Evolutionary conservation across 1,140 invertebrate species (phyloP).

Genomic region (Olivierus martensii): DNA sequence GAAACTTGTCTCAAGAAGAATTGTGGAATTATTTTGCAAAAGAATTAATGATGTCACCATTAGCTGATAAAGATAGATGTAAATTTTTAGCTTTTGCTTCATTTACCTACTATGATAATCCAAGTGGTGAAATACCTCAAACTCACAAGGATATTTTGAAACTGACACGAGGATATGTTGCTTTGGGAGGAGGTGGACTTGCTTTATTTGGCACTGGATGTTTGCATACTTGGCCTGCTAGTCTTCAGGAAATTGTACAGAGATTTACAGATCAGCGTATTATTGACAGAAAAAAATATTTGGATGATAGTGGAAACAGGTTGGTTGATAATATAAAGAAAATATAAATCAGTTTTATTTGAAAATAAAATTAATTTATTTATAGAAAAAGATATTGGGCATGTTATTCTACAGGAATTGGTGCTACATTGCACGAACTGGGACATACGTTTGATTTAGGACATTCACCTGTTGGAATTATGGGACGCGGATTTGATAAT

Average conservation of each 20-base stretch:
- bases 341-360: neutral
- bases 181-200: conserved; percentile 74
- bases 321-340: conserved; percentile 20
- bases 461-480: conserved; percentile 77
- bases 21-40: conserved; percentile 72
- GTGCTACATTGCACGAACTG: conserved; percentile 85
- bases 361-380: conserved; percentile 6
- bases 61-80: conserved; percentile 42
- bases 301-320: conserved; percentile 79
- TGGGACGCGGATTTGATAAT: conserved; percentile 88
- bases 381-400: conserved; percentile 64
- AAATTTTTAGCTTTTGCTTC: conserved; percentile 83
- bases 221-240: conserved; percentile 75
- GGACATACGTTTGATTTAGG: conserved; percentile 90
- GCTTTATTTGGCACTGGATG: conserved; percentile 81
- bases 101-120: conserved; percentile 55
- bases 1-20: conserved; percentile 56
- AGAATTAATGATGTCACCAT: conserved; percentile 48
- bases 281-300: conserved; percentile 52
- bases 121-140: conserved; percentile 23
- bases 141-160: conserved; percentile 58
- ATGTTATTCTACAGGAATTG: conserved; percentile 80
- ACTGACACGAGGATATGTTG: conserved; percentile 65
- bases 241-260: conserved; percentile 47
- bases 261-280: conserved; percentile 41